These are phyloP conservation scores for Dermolepida albohirtum DNA, from an alignment of 2,888 invertebrate species.

Conservation along the genomic window DNA sequence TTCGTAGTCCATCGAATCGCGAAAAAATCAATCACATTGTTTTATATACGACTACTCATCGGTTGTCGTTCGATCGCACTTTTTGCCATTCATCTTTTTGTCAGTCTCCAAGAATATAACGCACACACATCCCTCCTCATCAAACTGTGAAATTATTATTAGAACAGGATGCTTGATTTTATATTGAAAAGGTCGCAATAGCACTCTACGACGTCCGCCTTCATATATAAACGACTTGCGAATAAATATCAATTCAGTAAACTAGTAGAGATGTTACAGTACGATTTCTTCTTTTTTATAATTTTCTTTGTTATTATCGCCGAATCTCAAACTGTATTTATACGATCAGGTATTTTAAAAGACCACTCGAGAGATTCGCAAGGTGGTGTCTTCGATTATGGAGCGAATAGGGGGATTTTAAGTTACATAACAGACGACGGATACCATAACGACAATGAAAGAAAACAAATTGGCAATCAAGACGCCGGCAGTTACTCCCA, in stretches of 20 bases:
- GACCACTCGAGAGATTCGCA: conserved; percentile 45
- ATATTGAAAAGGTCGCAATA: conserved; percentile 19
- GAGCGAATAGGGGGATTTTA: conserved; percentile 52
- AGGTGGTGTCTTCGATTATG: conserved; percentile 47
- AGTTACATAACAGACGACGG: conserved; percentile 58
- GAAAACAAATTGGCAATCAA: conserved; percentile 55
- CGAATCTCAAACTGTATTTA: conserved; percentile 44
- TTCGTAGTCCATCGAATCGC: conserved; percentile 15
- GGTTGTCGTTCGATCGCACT: background rate
- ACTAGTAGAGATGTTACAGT: conserved; percentile 3
- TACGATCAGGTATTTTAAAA: conserved; percentile 46
- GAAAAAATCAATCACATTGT: background rate
- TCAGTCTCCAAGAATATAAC: conserved; percentile 2
- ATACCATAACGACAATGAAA: conserved; percentile 58
- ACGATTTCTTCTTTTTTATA: conserved; percentile 2
- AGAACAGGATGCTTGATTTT: conserved; percentile 28
- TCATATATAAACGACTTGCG: conserved; percentile 25
- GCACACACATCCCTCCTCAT: conserved; percentile 5
- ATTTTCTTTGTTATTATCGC: background rate
- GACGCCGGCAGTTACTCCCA: conserved; percentile 58
- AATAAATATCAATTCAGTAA: conserved; percentile 2
- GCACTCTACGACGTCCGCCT: background rate
- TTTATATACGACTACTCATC: no score
- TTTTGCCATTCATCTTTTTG: conserved; percentile 17
- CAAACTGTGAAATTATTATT: conserved; percentile 33